These are phyloP conservation scores for Myathropa florea DNA, from an alignment of 2,888 invertebrate genomes.

Conservation along the genomic window DNA sequence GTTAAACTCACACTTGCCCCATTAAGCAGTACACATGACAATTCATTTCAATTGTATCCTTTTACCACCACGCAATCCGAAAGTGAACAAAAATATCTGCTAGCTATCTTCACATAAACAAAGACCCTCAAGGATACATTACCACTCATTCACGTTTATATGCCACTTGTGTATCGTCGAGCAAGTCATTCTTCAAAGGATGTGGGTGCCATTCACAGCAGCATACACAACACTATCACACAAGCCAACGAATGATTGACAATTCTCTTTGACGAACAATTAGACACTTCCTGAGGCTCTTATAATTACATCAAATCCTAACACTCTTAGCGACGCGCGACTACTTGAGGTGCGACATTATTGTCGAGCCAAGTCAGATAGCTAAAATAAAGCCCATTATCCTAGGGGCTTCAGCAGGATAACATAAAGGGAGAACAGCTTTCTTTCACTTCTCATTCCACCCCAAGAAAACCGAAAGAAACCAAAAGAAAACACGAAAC, in stretches of 20 bases:
- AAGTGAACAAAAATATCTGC: not conserved
- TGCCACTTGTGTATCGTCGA: not conserved
- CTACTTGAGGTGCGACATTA: conserved; percentile 44
- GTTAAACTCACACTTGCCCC: not conserved
- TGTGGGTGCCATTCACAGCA: not conserved
- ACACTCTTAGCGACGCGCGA: conserved; percentile 28
- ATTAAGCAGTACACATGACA: conserved; percentile 24
- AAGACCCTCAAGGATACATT: conserved; percentile 41
- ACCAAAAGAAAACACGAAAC: conserved; percentile 3
- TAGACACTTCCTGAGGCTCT: conserved; percentile 15
- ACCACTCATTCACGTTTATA: conserved; percentile 31
- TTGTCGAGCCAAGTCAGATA: conserved; percentile 22
- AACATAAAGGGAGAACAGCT: conserved; percentile 4
- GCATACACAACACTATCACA: not conserved
- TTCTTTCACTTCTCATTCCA: not conserved
- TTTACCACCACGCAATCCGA: conserved; percentile 9
- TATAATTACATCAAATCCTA: conserved; percentile 50
- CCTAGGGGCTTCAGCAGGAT: conserved; percentile 17
- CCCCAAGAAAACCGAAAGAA: not conserved
- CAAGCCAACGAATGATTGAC: conserved; percentile 31
- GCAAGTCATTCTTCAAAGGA: not conserved
- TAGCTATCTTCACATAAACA: not conserved
- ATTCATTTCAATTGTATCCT: conserved; percentile 27
- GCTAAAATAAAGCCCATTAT: conserved; percentile 57
- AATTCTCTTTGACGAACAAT: conserved; percentile 13